Evolutionary conservation across 2,797 vertebrate species (phyloP).

Genomic region (Lagorchestes hirsutus): DNA sequence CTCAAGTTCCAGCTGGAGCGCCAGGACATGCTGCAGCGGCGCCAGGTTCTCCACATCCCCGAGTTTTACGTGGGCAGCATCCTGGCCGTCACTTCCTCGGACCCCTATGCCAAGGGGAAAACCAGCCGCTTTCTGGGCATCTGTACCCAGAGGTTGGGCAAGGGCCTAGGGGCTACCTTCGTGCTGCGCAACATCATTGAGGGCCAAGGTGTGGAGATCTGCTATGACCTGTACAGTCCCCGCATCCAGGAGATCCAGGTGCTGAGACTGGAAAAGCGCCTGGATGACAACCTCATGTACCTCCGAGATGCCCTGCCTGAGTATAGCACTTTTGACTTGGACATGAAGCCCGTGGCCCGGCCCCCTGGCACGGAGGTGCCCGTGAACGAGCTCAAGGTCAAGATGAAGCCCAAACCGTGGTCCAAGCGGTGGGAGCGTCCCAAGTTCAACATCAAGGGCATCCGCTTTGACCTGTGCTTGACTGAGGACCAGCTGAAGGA

Average conservation of each 20-base stretch:
- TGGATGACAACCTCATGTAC: constrained; percentile 94
- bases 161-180: constrained; percentile 94
- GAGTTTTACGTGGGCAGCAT: constrained; percentile 96
- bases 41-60: constrained; percentile 91
- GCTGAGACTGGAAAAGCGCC: constrained; percentile 94
- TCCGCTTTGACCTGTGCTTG: constrained; percentile 91
- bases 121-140: constrained; percentile 92
- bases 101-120: constrained; percentile 89
- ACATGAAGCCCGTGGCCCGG: constrained; percentile 89
- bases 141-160: constrained; percentile 93
- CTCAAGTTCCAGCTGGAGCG: constrained; percentile 91
- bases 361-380: constrained; percentile 86
- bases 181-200: constrained; percentile 93
- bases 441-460: constrained; percentile 92
- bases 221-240: constrained; percentile 95
- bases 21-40: constrained; percentile 93
- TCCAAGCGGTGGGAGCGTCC: constrained; percentile 97
- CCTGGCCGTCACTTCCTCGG: constrained; percentile 90
- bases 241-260: constrained; percentile 91
- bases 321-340: constrained; percentile 92
- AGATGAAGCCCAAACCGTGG: constrained; percentile 97
- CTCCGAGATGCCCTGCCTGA: constrained; percentile 94
- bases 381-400: constrained; percentile 93
- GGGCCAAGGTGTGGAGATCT: constrained; percentile 96
- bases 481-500: constrained; percentile 87